Conservation (phyloP, 2,888 invertebrate species). For the Leptopterna dolabrata region DNA sequence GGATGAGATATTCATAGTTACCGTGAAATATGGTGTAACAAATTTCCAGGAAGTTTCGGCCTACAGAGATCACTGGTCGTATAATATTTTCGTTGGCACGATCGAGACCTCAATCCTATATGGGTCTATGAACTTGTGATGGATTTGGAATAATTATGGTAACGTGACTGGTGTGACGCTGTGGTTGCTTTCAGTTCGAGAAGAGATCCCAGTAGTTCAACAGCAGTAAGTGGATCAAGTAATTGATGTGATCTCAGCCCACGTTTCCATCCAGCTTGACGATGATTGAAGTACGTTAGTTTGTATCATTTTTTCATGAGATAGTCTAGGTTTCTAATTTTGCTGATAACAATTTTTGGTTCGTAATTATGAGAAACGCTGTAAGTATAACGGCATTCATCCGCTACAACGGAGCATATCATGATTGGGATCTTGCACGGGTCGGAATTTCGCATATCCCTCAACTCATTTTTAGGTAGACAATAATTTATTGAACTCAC, state of each 20-base stretch:
- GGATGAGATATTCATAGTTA: neutral
- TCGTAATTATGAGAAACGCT: too few species aligned
- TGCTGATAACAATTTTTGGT: too few species aligned
- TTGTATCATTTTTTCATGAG: too few species aligned
- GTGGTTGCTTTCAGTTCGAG: neutral
- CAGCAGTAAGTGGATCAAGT: neutral
- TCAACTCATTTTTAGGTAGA: too few species aligned
- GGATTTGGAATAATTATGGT: neutral
- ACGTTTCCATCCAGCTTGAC: neutral
- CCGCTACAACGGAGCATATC: too few species aligned
- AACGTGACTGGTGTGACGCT: neutral
- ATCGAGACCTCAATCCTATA: neutral
- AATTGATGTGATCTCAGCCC: neutral
- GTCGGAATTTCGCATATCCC: too few species aligned
- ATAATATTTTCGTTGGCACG: neutral
- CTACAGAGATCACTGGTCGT: neutral
- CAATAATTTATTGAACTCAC: too few species aligned
- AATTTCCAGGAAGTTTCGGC: neutral
- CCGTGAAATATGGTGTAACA: neutral
- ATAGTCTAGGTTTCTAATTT: too few species aligned
- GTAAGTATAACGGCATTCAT: too few species aligned
- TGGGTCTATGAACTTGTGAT: neutral
- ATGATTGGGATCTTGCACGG: too few species aligned
- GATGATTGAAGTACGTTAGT: neutral
- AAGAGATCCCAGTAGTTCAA: neutral